Base-by-base conservation (phyloP, 2,888 invertebrate species). In the Myopa testacea region DNA sequence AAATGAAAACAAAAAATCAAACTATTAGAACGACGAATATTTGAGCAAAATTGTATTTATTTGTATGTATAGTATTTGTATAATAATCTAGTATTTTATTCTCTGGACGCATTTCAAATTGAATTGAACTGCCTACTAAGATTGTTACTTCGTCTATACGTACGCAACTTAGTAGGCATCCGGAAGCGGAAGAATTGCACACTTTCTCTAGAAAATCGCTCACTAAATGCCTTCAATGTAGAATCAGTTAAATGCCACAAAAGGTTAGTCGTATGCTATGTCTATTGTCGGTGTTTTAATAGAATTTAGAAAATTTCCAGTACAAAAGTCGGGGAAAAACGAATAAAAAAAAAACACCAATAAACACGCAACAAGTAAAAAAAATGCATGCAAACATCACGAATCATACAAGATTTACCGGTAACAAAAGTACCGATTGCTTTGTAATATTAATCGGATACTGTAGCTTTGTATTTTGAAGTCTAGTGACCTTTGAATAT, bases 211-310 rank as follows among this genome's bases (percentile, higher is more conserved):
- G 16, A 16, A 26, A 26, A 45, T 19, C 50, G 19, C 26, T 19
- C 50, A 8, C 50, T 68, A 50, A 69, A 69, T 69, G 50, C 50
- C 50, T 52, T 50, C 69, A 69, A 69, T 69, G 69, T 12, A 52
- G 50, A 69, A 69, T 69, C 50, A 45, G n/a, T 69, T 69, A 69
- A 69, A 19, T 8, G 69, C 4, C 19, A 26, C 50, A 4, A 50
- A 67, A 37, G 37, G 10, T 40, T 16, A 40, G n/a, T 16, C n/a
- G 38, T 16, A 14, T 55, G 55, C 16, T 55, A 16, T 12, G 1
- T 55, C 55, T 55, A 45, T 10, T 45, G 6, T 6, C 45, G 45
- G 6, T 6, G 3, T 45, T 45, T 10, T 45, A 45, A 45, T 45
- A 8, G 45, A 10, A 3, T 10, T 45, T 45, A 10, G 45, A 45